Evolutionary conservation across 1,140 invertebrate species (phyloP).

Genomic region (Platyura marginata): DNA sequence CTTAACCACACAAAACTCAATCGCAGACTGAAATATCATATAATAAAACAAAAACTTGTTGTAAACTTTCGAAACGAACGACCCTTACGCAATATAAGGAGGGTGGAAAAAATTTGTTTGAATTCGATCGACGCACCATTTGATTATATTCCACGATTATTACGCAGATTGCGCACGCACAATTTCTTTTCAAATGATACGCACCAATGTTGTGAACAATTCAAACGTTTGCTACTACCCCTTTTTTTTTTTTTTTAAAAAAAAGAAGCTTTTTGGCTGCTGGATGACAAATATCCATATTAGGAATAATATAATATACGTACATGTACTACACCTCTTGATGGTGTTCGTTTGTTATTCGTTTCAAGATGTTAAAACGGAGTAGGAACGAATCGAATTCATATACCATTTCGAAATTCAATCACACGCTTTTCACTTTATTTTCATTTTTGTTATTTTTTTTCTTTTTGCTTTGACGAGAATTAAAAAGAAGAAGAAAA

Average conservation of each 20-base stretch:
- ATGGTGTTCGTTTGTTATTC: too few relatives aligned
- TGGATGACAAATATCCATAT: neutral
- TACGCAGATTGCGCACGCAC: neutral
- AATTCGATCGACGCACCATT: neutral
- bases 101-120: neutral
- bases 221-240: too few relatives aligned
- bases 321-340: neutral
- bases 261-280: too few relatives aligned
- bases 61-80: neutral
- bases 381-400: too few relatives aligned
- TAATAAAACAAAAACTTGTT: constrained; percentile 1
- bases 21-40: constrained; percentile 3
- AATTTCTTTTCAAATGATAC: neutral
- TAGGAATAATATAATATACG: neutral
- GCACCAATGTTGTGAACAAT: neutral
- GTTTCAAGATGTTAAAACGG: too few relatives aligned
- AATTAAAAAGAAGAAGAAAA: too few relatives aligned
- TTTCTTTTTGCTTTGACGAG: too few relatives aligned
- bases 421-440: too few relatives aligned
- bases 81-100: neutral
- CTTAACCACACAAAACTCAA: constrained; percentile 6
- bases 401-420: too few relatives aligned
- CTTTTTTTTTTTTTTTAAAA: too few relatives aligned
- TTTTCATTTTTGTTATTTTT: too few relatives aligned
- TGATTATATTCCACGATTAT: neutral